Evolutionary conservation across 2,113 vertebrate species (phyloP), one percentile per base, ranked within the genome.

Genomic region (Suricata suricatta): DNA sequence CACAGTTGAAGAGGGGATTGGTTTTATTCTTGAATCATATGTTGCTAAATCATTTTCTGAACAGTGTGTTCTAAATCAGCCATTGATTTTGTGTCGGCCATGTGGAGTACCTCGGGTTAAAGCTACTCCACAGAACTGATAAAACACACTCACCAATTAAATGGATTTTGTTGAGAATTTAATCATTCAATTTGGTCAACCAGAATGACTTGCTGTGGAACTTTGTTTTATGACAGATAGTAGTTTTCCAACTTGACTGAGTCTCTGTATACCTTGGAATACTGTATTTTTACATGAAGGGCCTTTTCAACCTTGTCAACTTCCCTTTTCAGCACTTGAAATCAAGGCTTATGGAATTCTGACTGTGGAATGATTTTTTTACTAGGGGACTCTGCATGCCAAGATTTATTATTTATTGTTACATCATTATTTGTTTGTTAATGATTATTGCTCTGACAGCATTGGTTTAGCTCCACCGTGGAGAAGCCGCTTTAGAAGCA

Each of bases 11-110:
- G 93, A 95, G 79, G 92, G 93, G 94, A 97, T 94, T 96, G 88
- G 92, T 95, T 97, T 97, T 90, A 96, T 93, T 96, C 85, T 92
- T 93, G 96, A 98, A 93, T 96, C 91, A 96, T 89, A 88, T 81
- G 90, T 98, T 98, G 93, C 71, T 81, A 79, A 98, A 90, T 98
- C 95, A 64, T 96, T 98, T 98, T 97, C 98, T 96, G 98, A 98
- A 97, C 93, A 91, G 1, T 93, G 92, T 98, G 98, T 98, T 98
- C 98, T 98, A 98, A 98, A 98, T 97, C 97, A 98, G 97, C 98
- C 96, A 98, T 98, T 98, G 94, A 97, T 98, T 98, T 98, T 97
- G 93, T 97, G 97, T 98, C 94, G 97, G 85, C 98, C 98, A 98
- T 86, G 72, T 98, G 98, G 97, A 98, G 88, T 95, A 98, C 97